Base-by-base conservation (phyloP, 2,113 vertebrate genomes). In the Apodemus sylvaticus region DNA sequence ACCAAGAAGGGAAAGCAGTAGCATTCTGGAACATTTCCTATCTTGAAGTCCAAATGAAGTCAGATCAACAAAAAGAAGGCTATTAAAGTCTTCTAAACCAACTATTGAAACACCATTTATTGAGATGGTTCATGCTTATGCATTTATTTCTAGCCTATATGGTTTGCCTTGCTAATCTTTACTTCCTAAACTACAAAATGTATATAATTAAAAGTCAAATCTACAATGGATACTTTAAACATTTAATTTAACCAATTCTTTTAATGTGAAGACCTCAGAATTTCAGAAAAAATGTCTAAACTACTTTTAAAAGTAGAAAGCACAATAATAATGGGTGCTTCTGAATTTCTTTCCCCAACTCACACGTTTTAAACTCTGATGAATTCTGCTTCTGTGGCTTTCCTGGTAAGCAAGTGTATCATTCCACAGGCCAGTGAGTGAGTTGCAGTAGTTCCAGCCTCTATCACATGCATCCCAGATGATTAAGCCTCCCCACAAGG, bases 21-120 rank as follows among this genome's bases (percentile, higher is more conserved):
- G 45, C 12, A 51, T n/a, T 7, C 16, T 96, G 94, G 36, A 97
- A 42, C 86, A 79, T 97, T 97, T 87, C 89, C 94, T 83, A n/a
- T 97, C 98, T 96, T 96, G 74, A 97, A 95, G 20, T 78, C 86
- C 96, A 97, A 98, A 95, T 96, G 93, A 89, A 94, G 45, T 77
- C 92, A 71, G 62, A 76, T 98, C 98, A 97, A 76, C 74, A 96
- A 96, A 96, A 93, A 74, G 70, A 64, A 68, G 96, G 14, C 6
- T 95, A 91, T 95, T 86, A 96, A 98, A 98, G 95, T 97, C 97
- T 95, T 88, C 91, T 60, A 82, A 96, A 82, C 94, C 62, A 85
- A 39, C 3, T 97, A 97, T 85, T 94, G 90, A 68, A 97, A 97
- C 51, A 93, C 93, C 94, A 88, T 93, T 92, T 94, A 86, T 20